phyloP scores from a whole-genome alignment of 92 coral and sea anemone genomes.

The Zoanthus gigantus region DNA sequence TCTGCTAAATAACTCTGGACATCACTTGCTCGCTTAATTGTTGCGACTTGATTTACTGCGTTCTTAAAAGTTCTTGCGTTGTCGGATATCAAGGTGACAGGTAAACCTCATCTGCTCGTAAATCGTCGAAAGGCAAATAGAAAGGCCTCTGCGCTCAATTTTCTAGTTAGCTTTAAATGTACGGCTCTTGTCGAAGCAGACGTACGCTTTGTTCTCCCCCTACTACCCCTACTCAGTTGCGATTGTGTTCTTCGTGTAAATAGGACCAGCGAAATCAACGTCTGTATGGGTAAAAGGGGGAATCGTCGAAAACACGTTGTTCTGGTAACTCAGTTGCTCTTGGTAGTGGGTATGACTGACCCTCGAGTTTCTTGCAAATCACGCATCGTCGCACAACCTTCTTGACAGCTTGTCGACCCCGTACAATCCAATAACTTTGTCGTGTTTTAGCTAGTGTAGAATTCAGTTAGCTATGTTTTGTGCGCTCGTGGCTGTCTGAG shows the following conservation, averaged over 20 bases:
- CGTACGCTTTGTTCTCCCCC: constrained; percentile 42
- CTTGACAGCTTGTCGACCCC: constrained; percentile 52
- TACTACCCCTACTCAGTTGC: neutral
- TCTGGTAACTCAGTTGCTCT: constrained; percentile 52
- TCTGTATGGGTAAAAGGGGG: constrained; percentile 68
- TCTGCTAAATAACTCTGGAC: constrained; percentile 42
- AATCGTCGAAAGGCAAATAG: constrained; percentile 57
- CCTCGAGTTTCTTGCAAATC: constrained; percentile 31
- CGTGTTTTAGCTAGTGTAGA: constrained; percentile 37
- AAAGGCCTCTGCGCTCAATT: constrained; percentile 47
- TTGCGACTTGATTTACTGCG: constrained; percentile 29
- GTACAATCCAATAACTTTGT: constrained; percentile 57
- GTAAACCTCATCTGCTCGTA: constrained; percentile 47
- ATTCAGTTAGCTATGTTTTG: constrained; percentile 49
- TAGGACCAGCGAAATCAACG: constrained; percentile 71
- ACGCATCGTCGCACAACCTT: constrained; percentile 35
- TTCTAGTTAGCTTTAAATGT: constrained; percentile 56
- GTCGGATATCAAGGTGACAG: constrained; percentile 45
- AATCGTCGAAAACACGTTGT: constrained; percentile 46
- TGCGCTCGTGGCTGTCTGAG: constrained; percentile 39
- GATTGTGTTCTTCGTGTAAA: constrained; percentile 17
- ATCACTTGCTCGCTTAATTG: constrained; percentile 34
- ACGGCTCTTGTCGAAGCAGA: constrained; percentile 68
- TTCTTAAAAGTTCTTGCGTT: constrained; percentile 46
- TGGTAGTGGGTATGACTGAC: constrained; percentile 43